Conservation (phyloP, 2,888 invertebrate genomes). For the Athalia circularis region DNA sequence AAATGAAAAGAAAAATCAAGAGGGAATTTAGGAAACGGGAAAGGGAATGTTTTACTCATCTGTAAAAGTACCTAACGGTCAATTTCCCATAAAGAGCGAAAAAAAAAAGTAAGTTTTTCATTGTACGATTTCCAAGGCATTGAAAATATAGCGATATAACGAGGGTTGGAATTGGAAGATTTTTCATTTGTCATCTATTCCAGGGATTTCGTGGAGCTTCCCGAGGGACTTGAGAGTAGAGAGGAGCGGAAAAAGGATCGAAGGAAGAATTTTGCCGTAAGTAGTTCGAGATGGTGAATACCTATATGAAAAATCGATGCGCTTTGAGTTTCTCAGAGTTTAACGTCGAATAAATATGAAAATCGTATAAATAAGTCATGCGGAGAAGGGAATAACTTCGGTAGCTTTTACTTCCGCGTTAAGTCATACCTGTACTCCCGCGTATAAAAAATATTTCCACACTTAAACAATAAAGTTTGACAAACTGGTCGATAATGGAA, state of each 20-base stretch:
- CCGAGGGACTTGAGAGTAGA: neutral
- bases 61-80: neutral
- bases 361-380: too few relatives aligned
- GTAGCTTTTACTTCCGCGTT: too few relatives aligned
- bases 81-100: neutral
- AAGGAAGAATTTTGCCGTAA: neutral
- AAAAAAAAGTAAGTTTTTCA: neutral
- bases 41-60: conserved; percentile 16
- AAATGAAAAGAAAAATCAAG: neutral
- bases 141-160: neutral
- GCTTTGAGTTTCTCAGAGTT: too few relatives aligned
- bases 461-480: too few relatives aligned
- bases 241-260: neutral
- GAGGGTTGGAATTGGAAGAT: neutral
- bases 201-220: neutral
- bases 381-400: too few relatives aligned
- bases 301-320: too few relatives aligned
- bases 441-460: too few relatives aligned
- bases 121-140: neutral
- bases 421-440: too few relatives aligned
- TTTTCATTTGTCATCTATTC: conserved; percentile 11
- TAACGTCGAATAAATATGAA: too few relatives aligned
- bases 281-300: too few relatives aligned
- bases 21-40: neutral
- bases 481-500: too few relatives aligned